Conservation (phyloP, 2,888 invertebrate genomes). For the Volucella inanis region DNA sequence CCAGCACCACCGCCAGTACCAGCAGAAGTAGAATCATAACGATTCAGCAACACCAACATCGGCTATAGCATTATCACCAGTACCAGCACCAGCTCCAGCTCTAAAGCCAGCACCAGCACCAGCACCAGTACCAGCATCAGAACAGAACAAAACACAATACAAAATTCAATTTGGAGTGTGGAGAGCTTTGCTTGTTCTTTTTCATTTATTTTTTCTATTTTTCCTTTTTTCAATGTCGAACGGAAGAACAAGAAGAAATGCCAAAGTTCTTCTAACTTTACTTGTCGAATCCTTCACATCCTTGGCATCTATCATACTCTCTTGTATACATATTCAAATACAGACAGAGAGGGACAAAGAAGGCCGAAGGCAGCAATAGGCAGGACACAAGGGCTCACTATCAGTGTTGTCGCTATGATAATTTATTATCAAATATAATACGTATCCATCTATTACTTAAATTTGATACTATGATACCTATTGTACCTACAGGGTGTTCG, state of each 20-base stretch:
- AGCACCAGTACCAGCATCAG: conserved; percentile 48
- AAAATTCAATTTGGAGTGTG: conserved; percentile 70
- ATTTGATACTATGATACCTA: too few species aligned
- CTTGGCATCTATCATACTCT: conserved; percentile 67
- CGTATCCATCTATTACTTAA: too few species aligned
- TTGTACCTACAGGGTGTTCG: too few species aligned
- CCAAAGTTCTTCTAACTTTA: conserved; percentile 70
- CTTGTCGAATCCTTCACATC: conserved; percentile 65
- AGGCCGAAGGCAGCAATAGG: background rate
- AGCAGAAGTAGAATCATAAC: conserved; percentile 42
- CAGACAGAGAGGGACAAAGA: conserved; percentile 1
- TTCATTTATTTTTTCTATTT: conserved; percentile 25
- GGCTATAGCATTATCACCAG: conserved; percentile 38
- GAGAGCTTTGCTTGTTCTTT: conserved; percentile 57
- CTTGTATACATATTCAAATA: conserved; percentile 25
- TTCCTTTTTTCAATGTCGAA: conserved; percentile 71
- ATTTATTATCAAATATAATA: too few species aligned
- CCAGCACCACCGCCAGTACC: conserved; percentile 48
- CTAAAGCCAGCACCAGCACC: too few species aligned
- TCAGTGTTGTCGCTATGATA: too few species aligned
- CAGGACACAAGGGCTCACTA: background rate
- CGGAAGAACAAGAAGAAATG: conserved; percentile 46
- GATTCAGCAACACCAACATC: conserved; percentile 28
- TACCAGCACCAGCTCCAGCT: too few species aligned
- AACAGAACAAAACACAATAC: conserved; percentile 56